Conservation (phyloP, 1,140 invertebrate species). For the Venturia canescens region DNA sequence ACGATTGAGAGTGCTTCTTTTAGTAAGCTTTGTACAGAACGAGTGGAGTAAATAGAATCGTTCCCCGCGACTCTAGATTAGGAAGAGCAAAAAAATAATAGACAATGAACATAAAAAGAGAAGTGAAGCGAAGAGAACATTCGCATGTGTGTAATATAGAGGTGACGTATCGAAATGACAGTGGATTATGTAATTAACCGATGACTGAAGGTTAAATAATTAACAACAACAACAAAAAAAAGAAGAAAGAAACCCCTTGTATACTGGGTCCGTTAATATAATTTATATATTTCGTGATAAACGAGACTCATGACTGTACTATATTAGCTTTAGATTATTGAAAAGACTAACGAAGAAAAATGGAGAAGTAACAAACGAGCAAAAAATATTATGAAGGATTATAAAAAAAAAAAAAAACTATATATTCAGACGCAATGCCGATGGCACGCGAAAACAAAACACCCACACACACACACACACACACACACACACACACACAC, state of each 20-base stretch:
- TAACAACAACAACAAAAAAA: no score
- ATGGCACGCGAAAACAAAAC: slow-evolving; percentile 9
- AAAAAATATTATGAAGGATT: slow-evolving; percentile 47
- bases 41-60: slow-evolving; percentile 4
- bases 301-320: slow-evolving; percentile 66
- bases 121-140: not conserved
- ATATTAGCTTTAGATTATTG: slow-evolving; percentile 61
- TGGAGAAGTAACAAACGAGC: slow-evolving; percentile 43
- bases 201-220: not conserved
- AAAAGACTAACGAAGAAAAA: slow-evolving; percentile 44
- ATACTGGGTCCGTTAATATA: slow-evolving; percentile 54
- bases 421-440: slow-evolving; percentile 45
- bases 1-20: not conserved
- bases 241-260: not conserved
- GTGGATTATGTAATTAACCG: no score
- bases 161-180: no score
- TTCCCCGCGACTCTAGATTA: no score
- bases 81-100: not conserved
- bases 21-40: slow-evolving; percentile 33
- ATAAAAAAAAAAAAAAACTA: slow-evolving; percentile 45
- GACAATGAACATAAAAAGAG: not conserved
- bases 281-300: slow-evolving; percentile 65
- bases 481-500: no score
- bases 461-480: no score
- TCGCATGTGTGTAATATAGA: not conserved